phyloP scores from a whole-genome alignment of 2,113 vertebrate genomes.

The Erpornis zantholeuca region DNA sequence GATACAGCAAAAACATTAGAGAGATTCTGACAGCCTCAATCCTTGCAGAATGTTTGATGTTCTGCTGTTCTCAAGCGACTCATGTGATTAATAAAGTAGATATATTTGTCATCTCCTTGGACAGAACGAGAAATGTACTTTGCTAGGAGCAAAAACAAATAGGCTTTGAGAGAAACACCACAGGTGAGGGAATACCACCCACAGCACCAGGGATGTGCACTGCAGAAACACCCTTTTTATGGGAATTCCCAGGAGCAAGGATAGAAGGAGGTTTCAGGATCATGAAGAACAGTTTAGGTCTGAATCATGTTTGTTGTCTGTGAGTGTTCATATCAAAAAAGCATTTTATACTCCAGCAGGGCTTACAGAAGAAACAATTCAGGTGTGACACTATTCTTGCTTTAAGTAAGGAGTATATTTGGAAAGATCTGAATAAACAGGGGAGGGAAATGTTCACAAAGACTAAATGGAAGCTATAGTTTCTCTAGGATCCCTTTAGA shows the following conservation, averaged over 20 bases:
- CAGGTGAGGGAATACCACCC: constrained; percentile 1
- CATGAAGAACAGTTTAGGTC: neutral
- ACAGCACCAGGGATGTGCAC: neutral
- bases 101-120: constrained; percentile 55
- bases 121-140: neutral
- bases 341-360: neutral
- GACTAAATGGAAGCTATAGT: neutral
- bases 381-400: neutral
- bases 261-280: neutral
- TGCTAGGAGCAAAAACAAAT: neutral
- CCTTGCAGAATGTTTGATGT: constrained; percentile 27
- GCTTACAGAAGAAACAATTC: neutral
- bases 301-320: neutral
- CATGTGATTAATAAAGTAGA: constrained; percentile 26
- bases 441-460: neutral
- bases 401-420: neutral
- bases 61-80: constrained; percentile 27
- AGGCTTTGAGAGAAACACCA: neutral
- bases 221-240: neutral
- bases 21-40: constrained; percentile 1
- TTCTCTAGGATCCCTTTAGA: neutral
- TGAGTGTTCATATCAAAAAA: neutral
- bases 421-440: neutral
- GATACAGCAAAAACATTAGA: constrained; percentile 1
- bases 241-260: neutral